These are phyloP conservation scores for Meriones unguiculatus DNA, from an alignment of 2,113 vertebrate species.

Conservation along the genomic window DNA sequence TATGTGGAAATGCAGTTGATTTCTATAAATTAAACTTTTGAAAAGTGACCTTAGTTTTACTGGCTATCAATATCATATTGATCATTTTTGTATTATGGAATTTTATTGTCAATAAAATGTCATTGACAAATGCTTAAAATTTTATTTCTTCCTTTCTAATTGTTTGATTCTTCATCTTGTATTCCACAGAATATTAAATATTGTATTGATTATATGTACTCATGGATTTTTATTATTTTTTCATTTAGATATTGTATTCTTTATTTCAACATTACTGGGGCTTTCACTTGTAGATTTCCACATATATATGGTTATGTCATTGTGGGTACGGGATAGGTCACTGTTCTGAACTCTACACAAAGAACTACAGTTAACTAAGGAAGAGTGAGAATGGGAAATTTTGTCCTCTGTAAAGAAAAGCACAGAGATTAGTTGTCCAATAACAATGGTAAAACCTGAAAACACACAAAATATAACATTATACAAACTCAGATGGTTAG, in stretches of 20 bases:
- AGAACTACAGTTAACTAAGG: background rate
- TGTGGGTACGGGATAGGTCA: background rate
- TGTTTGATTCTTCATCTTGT: background rate
- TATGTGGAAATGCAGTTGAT: background rate
- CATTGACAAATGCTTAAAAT: background rate
- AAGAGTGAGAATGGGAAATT: background rate
- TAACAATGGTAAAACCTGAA: background rate
- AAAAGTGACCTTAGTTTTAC: background rate
- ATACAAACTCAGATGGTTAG: background rate
- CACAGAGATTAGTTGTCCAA: background rate
- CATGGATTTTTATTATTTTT: background rate
- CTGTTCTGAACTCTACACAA: background rate
- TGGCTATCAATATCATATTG: background rate
- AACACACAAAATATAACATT: background rate
- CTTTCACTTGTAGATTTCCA: background rate
- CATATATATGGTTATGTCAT: background rate
- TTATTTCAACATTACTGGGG: background rate
- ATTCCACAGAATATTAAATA: background rate
- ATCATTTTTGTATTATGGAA: background rate
- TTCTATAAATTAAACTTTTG: background rate
- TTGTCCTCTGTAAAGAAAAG: background rate
- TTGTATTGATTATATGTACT: background rate
- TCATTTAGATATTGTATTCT: background rate
- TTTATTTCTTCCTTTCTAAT: constrained; percentile 1
- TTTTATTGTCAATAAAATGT: background rate